phyloP scores from a whole-genome alignment of 2,888 invertebrate species.

The Tiliacea citrago region DNA sequence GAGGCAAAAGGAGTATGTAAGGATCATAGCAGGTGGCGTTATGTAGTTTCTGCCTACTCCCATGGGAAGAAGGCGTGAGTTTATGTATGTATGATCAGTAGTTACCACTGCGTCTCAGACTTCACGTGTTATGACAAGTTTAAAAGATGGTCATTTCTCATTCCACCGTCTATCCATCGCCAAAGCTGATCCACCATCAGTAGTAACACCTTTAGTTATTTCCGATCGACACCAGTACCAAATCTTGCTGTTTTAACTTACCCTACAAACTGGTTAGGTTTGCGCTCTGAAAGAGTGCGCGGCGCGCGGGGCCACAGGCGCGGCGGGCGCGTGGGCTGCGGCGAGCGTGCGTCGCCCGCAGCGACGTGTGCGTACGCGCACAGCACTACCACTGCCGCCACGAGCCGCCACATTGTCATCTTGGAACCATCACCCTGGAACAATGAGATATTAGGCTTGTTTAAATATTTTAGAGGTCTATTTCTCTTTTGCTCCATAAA shows the following conservation, averaged over 20 bases:
- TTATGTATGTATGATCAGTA: too few relatives aligned
- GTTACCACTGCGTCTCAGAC: too few relatives aligned
- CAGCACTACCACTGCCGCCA: constrained; percentile 78
- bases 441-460: constrained; percentile 1
- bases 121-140: neutral
- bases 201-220: neutral
- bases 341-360: constrained; percentile 78
- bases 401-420: constrained; percentile 82
- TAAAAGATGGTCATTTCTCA: too few relatives aligned
- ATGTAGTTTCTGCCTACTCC: too few relatives aligned
- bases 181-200: neutral
- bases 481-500: neutral
- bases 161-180: neutral
- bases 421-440: constrained; percentile 88
- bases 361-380: constrained; percentile 71
- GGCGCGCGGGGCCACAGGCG: constrained; percentile 82
- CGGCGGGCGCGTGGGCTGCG: constrained; percentile 73
- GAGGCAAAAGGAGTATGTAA: too few relatives aligned
- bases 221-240: neutral
- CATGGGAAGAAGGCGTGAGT: too few relatives aligned
- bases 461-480: neutral
- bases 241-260: constrained; percentile 66
- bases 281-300: constrained; percentile 81
- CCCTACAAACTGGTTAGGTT: constrained; percentile 86
- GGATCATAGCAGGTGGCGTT: too few relatives aligned